A percentile compares a stretch with the other conserved stretches of the same genome.
These are phyloP conservation scores for Lymantria dispar DNA, from an alignment of 2,888 invertebrate genomes.

Conservation along the genomic window DNA sequence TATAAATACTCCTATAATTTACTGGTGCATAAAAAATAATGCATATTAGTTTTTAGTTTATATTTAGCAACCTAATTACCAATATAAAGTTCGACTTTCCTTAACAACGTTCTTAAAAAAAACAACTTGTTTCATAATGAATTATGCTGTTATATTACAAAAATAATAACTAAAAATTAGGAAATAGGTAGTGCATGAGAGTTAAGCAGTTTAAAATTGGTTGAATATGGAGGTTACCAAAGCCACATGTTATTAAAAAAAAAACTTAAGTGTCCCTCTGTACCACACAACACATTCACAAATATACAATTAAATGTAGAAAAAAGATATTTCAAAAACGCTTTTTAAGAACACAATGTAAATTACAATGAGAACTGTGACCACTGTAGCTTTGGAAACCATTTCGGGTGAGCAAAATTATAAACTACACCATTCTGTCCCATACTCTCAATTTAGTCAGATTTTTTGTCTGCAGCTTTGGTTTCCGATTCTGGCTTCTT, in stretches of 20 bases:
- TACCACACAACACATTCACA: conserved; percentile 48
- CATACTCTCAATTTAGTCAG: conserved; percentile 57
- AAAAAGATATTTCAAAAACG: conserved; percentile 51
- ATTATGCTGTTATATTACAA: conserved; percentile 51
- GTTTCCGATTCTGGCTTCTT: conserved; percentile 74
- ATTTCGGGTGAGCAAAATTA: conserved; percentile 72
- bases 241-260: conserved; percentile 49
- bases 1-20: conserved; percentile 47
- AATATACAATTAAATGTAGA: conserved; percentile 50
- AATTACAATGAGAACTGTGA: conserved; percentile 57
- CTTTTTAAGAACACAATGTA: conserved; percentile 63
- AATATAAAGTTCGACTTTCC: conserved; percentile 20
- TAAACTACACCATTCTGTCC: conserved; percentile 57
- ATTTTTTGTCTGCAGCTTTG: conserved; percentile 77
- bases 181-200: conserved; percentile 35
- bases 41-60: conserved; percentile 44
- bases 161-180: conserved; percentile 43
- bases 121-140: conserved; percentile 41
- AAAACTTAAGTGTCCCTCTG: conserved; percentile 31
- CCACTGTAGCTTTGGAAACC: conserved; percentile 72
- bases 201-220: conserved; percentile 47
- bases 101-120: conserved; percentile 41
- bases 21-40: conserved; percentile 53
- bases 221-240: conserved; percentile 64
- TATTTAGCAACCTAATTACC: conserved; percentile 43